A percentile compares a stretch with the other conserved stretches of the same genome.
Conservation (phyloP, 2,888 invertebrate genomes). For the Parelbella ahira region DNA sequence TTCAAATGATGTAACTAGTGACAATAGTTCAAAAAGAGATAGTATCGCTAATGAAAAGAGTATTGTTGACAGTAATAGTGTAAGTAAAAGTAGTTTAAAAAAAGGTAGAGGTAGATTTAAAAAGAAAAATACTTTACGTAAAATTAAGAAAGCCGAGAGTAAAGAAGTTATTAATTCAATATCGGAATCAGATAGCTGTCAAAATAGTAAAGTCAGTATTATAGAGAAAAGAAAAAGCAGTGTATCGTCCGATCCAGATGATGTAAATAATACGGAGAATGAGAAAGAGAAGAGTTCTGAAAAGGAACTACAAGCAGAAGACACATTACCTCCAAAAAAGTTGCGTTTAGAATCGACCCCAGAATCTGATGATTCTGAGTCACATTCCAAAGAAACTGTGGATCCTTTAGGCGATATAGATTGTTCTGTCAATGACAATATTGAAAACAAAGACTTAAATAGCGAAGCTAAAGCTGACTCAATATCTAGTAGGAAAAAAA, state of each 20-base stretch:
- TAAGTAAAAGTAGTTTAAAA: slow-evolving; percentile 55
- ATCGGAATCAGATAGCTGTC: slow-evolving; percentile 55
- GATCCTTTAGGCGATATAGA: slow-evolving; percentile 44
- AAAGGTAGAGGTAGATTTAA: slow-evolving; percentile 61
- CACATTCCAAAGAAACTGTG: slow-evolving; percentile 64
- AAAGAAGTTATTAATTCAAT: slow-evolving; percentile 52
- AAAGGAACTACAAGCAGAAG: slow-evolving; percentile 55
- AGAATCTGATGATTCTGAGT: slow-evolving; percentile 50
- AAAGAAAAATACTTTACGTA: slow-evolving; percentile 53
- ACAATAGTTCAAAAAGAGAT: slow-evolving; percentile 50
- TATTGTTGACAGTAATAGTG: slow-evolving; percentile 50
- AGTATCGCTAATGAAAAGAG: slow-evolving; percentile 54
- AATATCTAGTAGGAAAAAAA: slow-evolving; percentile 61
- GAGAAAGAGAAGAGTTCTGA: slow-evolving; percentile 55
- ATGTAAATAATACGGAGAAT: slow-evolving; percentile 44
- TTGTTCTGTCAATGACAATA: slow-evolving; percentile 43
- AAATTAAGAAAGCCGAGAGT: slow-evolving; percentile 48
- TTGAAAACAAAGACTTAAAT: slow-evolving; percentile 39
- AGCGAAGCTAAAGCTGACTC: slow-evolving; percentile 37
- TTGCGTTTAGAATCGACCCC: slow-evolving; percentile 63
- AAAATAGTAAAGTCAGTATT: slow-evolving; percentile 66
- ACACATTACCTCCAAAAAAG: slow-evolving; percentile 65
- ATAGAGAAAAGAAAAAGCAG: slow-evolving; percentile 70
- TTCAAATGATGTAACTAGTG: slow-evolving; percentile 41
- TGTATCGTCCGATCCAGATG: slow-evolving; percentile 68